Percentiles rank a stretch among this genome's conserved stretches.
Conservation (phyloP, 2,888 invertebrate genomes). For the Acronicta alni region DNA sequence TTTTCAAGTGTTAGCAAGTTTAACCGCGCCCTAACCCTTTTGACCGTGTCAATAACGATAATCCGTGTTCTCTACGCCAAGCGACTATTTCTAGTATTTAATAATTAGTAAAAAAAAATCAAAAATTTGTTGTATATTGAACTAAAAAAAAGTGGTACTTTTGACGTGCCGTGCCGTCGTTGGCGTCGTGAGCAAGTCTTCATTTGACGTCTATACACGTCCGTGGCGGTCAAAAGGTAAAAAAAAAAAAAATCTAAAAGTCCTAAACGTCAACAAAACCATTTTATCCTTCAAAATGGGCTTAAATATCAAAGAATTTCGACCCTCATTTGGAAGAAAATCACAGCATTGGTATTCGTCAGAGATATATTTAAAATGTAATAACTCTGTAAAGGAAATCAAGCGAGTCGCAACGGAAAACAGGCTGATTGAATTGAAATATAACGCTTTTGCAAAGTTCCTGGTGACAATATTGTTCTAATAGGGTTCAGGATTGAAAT, state of each 20-base stretch:
- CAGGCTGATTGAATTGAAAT: constrained; percentile 40
- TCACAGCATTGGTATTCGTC: constrained; percentile 44
- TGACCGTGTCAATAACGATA: too few species aligned
- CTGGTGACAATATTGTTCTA: constrained; percentile 19
- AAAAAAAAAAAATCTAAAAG: neutral
- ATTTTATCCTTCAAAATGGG: neutral
- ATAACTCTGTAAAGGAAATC: constrained; percentile 36
- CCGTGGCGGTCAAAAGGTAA: too few species aligned
- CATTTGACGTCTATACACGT: too few species aligned
- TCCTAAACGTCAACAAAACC: neutral
- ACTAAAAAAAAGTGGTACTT: too few species aligned
- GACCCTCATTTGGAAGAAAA: constrained; percentile 8
- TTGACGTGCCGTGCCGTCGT: too few species aligned
- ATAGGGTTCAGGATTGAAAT: neutral
- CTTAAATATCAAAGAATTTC: constrained; percentile 1
- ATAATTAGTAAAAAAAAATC: too few species aligned
- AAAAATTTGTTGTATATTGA: too few species aligned
- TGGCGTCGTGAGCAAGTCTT: too few species aligned
- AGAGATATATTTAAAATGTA: constrained; percentile 37
- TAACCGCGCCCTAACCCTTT: too few species aligned
- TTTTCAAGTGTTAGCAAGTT: too few species aligned
- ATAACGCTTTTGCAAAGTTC: constrained; percentile 8
- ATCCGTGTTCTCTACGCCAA: too few species aligned
- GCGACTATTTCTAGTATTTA: too few species aligned
- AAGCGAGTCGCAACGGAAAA: constrained; percentile 30